These are phyloP conservation scores for Zosterops lateralis DNA, from an alignment of 2,113 vertebrate genomes.

Conservation along the genomic window DNA sequence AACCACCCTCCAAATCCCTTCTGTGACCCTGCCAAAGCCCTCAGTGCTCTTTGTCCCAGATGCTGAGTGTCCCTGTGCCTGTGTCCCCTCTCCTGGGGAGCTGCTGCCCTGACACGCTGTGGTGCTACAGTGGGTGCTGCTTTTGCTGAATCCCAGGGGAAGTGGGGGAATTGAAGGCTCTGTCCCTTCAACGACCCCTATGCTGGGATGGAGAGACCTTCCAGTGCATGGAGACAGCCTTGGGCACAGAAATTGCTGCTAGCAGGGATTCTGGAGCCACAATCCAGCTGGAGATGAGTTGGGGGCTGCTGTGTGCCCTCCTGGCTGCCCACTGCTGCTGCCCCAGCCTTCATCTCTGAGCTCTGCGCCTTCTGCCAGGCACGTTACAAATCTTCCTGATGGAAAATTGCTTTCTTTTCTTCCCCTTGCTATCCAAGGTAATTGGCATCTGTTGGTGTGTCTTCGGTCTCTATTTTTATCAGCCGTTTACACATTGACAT, in stretches of 20 bases:
- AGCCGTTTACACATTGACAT: neutral
- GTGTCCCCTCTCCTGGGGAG: neutral
- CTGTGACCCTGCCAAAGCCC: fast-evolving
- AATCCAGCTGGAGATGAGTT: fast-evolving
- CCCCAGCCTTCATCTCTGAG: neutral
- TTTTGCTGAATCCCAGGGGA: neutral
- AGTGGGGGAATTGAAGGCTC: neutral
- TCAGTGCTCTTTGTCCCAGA: neutral
- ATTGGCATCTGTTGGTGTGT: neutral
- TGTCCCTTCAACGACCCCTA: fast-evolving
- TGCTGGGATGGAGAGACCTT: neutral
- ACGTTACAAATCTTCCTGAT: neutral
- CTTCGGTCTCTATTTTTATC: neutral
- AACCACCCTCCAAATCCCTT: neutral
- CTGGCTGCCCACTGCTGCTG: fast-evolving
- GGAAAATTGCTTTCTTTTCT: neutral
- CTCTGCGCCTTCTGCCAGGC: neutral
- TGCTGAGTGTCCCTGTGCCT: neutral
- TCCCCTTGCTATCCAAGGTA: neutral
- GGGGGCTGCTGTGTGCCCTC: fast-evolving
- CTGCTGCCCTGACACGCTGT: fast-evolving
- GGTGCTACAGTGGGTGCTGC: neutral
- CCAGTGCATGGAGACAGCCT: fast-evolving
- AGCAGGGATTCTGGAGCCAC: neutral
- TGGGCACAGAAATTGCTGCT: neutral